phyloP scores from a whole-genome alignment of 1,140 invertebrate genomes.

The Pectinophora gossypiella region DNA sequence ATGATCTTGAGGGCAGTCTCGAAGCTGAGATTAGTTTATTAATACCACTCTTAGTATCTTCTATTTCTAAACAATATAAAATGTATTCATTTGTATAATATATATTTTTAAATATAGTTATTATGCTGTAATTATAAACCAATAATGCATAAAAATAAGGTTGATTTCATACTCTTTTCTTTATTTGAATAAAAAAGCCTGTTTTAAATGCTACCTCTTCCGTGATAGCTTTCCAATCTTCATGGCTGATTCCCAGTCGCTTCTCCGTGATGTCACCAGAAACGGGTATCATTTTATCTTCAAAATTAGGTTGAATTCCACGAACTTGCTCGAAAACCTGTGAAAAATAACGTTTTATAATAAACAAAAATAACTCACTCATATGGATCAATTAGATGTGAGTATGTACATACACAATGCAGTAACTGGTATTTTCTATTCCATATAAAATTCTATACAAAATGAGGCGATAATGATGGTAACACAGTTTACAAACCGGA shows the following conservation, averaged over 20 bases:
- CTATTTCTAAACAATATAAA: too few relatives aligned
- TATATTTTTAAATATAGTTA: too few relatives aligned
- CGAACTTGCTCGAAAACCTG: background rate
- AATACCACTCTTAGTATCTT: too few relatives aligned
- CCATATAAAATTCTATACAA: background rate
- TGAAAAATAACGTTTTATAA: background rate
- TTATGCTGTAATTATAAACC: too few relatives aligned
- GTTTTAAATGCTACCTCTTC: background rate
- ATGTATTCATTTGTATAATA: too few relatives aligned
- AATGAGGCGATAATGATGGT: background rate
- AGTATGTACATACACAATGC: background rate
- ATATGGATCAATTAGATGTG: background rate
- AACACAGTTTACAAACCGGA: conserved; percentile 6
- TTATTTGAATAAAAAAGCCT: background rate
- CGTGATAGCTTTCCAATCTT: background rate
- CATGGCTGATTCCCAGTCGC: background rate
- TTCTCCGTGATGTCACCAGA: background rate
- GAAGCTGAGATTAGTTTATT: too few relatives aligned
- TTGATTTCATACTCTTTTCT: too few relatives aligned
- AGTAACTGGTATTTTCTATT: background rate
- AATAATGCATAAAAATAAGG: too few relatives aligned
- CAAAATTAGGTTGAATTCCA: background rate
- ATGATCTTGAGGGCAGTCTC: too few relatives aligned
- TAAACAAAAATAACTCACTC: too few relatives aligned
- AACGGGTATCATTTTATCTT: background rate